A percentile compares a stretch with the other conserved stretches of the same genome.
Evolutionary conservation across 2,113 vertebrate species (phyloP).

Genomic region (Lichenostomus cassidix): DNA sequence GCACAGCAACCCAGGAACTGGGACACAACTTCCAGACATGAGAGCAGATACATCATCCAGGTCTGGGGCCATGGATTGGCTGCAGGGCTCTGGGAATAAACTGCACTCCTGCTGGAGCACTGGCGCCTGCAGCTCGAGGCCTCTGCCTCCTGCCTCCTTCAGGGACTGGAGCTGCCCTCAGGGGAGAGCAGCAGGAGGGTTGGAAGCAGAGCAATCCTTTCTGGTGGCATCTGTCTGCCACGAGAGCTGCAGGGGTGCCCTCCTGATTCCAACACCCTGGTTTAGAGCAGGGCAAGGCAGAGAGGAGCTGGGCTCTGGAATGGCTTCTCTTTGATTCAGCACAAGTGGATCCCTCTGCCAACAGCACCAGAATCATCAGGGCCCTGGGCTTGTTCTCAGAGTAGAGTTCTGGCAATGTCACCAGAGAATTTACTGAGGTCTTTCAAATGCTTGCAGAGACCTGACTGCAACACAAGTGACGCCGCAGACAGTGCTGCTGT

Average conservation of each 20-base stretch:
- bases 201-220: background rate
- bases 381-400: background rate
- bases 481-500: background rate
- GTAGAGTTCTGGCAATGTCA: background rate
- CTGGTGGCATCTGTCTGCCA: background rate
- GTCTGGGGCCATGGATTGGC: background rate
- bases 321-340: background rate
- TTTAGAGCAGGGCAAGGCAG: background rate
- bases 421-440: background rate
- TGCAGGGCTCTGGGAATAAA: background rate
- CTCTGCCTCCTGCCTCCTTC: background rate
- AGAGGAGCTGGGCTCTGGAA: background rate
- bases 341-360: background rate
- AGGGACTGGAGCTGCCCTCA: background rate
- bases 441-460: constrained; percentile 56
- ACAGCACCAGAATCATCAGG: background rate
- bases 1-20: background rate
- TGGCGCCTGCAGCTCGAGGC: background rate
- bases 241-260: background rate
- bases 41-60: background rate
- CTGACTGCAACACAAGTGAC: constrained; percentile 53
- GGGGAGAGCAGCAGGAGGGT: background rate
- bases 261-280: background rate
- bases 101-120: background rate
- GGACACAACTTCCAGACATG: background rate